Base-by-base conservation (phyloP, 2,797 vertebrate genomes). In the Ptychobarbus kaznakovi region DNA sequence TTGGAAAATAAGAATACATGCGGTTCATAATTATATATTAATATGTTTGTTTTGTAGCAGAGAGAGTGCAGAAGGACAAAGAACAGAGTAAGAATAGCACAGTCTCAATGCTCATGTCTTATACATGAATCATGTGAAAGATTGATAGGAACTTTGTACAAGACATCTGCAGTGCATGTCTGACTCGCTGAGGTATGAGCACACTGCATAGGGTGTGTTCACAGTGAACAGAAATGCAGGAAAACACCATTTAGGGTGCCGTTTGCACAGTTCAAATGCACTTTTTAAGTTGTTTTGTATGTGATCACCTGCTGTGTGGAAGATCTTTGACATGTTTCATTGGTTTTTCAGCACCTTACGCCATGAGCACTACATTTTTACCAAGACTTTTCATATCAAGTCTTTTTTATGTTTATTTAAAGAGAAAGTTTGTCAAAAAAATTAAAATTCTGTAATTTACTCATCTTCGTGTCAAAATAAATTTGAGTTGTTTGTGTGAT, bases 41-140 rank as follows among this genome's bases (percentile, higher is more conserved):
- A 72, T 84, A 86, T 69, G 86, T 83, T 58, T 76, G 75, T 88
- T 58, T 84, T 69, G 40, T 76, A 53, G 38, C 63, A n/a, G 66
- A 86, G 56, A 49, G 86, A 63, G 81, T 49, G 66, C 25, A 72
- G 40, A 35, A 84, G 65, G 83, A 85, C 68, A 80, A 63, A 12
- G 77, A 70, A 78, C 42, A 70, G 44, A 49, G 85, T 75, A 79
- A 63, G 65, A 76, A 72, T 49, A 42, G 72, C 53, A 78, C 68
- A 28, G 68, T 90, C 88, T 91, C 85, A 65, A 75, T 82, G 84
- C 87, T 94, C 92, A 94, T 94, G 90, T 86, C 87, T 94, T 93
- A 95, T 94, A 88, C 74, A 95, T 94, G 91, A 85, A 81, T 16
- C 82, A 81, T 25, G 90, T 95, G 80, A 95, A 95, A 95, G 88